Evolutionary conservation across 2,888 invertebrate species (phyloP), one percentile per base, ranked within the genome.

Genomic region (Pheosia tremula): DNA sequence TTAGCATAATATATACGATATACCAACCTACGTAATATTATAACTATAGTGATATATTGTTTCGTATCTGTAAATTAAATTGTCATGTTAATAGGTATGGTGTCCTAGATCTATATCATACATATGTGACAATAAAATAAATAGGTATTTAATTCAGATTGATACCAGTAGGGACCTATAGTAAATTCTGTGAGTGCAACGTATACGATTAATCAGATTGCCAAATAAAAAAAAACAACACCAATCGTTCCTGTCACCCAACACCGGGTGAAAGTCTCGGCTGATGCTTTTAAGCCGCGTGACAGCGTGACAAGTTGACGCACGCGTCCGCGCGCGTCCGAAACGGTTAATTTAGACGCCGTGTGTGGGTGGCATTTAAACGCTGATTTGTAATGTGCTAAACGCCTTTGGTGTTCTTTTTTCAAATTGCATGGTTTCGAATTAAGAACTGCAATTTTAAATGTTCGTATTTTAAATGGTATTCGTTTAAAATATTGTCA

Each of bases 231-330:
- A 66, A 63, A 72, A 69, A 73, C 24, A 70, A 73, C 67, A 79
- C 76, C 76, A 78, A 78, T 70, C 73, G 77, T 73, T 69, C 76
- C 82, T 78, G 90, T 88, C 88, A 91, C 83, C 88, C 77, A 86
- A 91, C 86, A 91, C 91, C 90, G 84, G 82, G 87, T 84, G 87
- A 88, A 89, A 87, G 88, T 85, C 83, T 79, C 81, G 77, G 78
- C 75, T 77, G 78, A 83, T 74, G 86, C 86, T 90, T 88, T 89
- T 88, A 89, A 86, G 80, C 77, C 60, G 58, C 76, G 81, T 82
- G 87, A 85, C 86, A 85, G 85, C 82, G 85, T 90, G 91, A 90
- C 90, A 89, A 84, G 85, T 82, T 90, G 91, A 91, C 91, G 87
- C 80, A 83, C 79, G 85, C 89, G 90, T 90, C 90, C 89, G 88